Base-by-base conservation (phyloP, 2,113 vertebrate genomes). In the Ochotona curzoniae region DNA sequence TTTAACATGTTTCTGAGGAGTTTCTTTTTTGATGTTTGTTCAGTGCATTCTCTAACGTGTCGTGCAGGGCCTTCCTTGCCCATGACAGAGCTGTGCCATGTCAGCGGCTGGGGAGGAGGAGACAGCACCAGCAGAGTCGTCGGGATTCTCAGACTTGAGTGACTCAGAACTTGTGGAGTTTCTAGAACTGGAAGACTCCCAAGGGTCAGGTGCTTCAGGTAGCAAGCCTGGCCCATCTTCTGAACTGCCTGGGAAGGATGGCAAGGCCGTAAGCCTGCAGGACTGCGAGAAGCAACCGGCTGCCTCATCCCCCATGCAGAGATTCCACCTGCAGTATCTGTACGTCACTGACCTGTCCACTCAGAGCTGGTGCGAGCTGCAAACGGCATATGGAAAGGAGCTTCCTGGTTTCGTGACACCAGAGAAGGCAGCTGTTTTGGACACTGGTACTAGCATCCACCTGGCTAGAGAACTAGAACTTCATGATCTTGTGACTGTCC, bases 341-440 rank as follows among this genome's bases (percentile, higher is more conserved):
- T 96, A 83, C 21, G 98, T 98, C 73, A 98, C 98, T 5, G 96
- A 98, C 75, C 81, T 98, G 49, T 97, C 96, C 78, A 73, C 97
- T 38, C 98, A 98, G 96, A 91, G 96, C 23, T 98, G 98, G 98
- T 98, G 98, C 87, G 98, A 98, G 95, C 96, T 98, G 90, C 97
- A 98, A 80, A 94, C 98, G 60, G 87, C 95, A 12, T 98, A 98
- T 73, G 95, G 95, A 18, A 96, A 97, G 73, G 95, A 98, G 57
- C 70, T 94, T 44, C 98, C 98, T 38, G 91, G 57, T 13, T 93
- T 95, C 51, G 94, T 84, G 83, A 75, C 94, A 1, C 94, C 96
- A 18, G 97, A 98, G 86, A 96, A 95, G 6, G 60, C 82, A 12
- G 86, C 95, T 61, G 76, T 97, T 79, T 96, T 97, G 91, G 96